Evolutionary conservation across 2,888 invertebrate genomes (phyloP), one percentile per base, ranked within the genome.

Genomic region (Drosophila leonis): DNA sequence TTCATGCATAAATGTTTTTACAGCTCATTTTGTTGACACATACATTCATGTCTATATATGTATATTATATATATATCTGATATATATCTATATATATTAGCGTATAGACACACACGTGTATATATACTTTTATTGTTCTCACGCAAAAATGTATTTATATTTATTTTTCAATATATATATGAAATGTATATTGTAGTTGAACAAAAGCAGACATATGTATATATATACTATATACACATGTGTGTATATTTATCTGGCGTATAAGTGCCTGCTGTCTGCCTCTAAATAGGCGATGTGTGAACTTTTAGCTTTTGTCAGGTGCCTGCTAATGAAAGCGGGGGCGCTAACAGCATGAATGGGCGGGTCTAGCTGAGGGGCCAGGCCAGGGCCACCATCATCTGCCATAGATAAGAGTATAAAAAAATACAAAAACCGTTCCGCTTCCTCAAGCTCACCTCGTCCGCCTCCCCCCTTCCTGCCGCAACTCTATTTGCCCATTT

Each of bases 221-320:
- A 64, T 35, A 60, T 44, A 66, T 44, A 57, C 41, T 59, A 52
- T 55, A 18, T 35, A 12, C 29, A 27, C 48, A 7, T 41, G 31
- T 20, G 27, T 67, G 37, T 72, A 44, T 64, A 52, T 68, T 42
- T 65, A 63, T 80, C 63, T 75, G 52, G 60, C 35, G 70, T 78
- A 78, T 78, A 85, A 85, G 83, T 81, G 80, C 78, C 71, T 80
- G 79, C 71, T 80, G 79, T 80, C 79, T 79, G 78, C 72, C 60
- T 72, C 64, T 78, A 72, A 78, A 78, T 75, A 71, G 72, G 52
- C 78, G 72, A 83, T 87, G 83, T 83, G 83, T 83, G 87, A 87
- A 83, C 83, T 87, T 83, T 82, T 70, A 78, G 82, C 84, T 83
- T 83, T 87, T 83, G 87, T 87, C 83, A 87, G 87, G 84, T 82